Evolutionary conservation across 2,113 vertebrate genomes (phyloP).

Genomic region (Aspiorhynchus laticeps): DNA sequence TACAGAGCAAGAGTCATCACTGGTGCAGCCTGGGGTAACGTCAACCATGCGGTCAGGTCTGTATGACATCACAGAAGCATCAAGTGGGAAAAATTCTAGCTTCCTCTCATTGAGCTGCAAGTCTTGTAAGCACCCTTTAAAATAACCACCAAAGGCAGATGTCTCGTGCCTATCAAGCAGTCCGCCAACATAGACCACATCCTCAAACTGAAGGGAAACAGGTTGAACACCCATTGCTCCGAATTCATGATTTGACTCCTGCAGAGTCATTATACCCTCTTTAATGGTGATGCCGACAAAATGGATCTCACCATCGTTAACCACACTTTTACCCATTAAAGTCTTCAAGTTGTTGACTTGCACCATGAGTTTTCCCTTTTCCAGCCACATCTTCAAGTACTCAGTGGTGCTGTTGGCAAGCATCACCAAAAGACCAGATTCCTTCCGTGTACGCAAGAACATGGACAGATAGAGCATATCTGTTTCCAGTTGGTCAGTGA

Average conservation of each 20-base stretch:
- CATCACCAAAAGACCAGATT: conserved; percentile 77
- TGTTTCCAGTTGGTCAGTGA: conserved; percentile 67
- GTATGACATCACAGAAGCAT: conserved; percentile 58
- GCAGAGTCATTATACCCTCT: conserved; percentile 71
- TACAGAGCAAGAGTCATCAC: conserved; percentile 85
- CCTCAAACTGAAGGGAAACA: conserved; percentile 66
- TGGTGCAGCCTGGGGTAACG: conserved; percentile 81
- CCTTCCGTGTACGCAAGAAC: conserved; percentile 82
- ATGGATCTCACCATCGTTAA: conserved; percentile 81
- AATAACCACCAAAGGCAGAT: conserved; percentile 76
- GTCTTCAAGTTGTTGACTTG: conserved; percentile 63
- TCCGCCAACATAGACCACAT: conserved; percentile 81
- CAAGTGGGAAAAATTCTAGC: conserved; percentile 85
- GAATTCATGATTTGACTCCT: conserved; percentile 72
- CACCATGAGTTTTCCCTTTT: conserved; percentile 76
- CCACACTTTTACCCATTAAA: conserved; percentile 56
- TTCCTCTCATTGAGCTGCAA: conserved; percentile 79
- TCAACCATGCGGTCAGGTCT: conserved; percentile 72
- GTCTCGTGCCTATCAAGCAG: conserved; percentile 68
- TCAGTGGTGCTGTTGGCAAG: conserved; percentile 73
- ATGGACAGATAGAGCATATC: conserved; percentile 77
- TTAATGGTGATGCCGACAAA: conserved; percentile 80
- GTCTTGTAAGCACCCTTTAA: conserved; percentile 95
- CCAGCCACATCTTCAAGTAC: conserved; percentile 77
- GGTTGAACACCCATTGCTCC: conserved; percentile 66